These are phyloP conservation scores for Stercorarius parasiticus DNA, from an alignment of 2,113 vertebrate species.

Conservation along the genomic window DNA sequence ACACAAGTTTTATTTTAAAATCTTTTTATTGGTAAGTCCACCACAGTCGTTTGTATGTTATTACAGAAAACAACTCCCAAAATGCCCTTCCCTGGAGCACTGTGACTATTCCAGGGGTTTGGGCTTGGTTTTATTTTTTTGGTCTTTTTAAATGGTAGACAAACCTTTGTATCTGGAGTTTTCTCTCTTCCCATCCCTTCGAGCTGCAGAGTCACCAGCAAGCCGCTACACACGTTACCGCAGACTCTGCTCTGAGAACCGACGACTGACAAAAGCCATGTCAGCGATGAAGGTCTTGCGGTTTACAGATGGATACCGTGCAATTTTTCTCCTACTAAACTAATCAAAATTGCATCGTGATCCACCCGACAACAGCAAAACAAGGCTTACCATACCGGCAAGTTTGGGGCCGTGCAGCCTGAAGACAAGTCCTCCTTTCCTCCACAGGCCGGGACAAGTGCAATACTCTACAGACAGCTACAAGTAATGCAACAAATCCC, in stretches of 20 bases:
- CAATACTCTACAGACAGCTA: slow-evolving; percentile 79
- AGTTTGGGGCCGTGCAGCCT: not conserved
- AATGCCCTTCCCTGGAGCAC: not conserved
- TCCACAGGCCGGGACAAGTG: slow-evolving; percentile 89
- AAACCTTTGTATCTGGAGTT: not conserved
- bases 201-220: not conserved
- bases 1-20: not conserved
- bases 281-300: slow-evolving; percentile 81
- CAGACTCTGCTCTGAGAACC: not conserved
- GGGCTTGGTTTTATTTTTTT: not conserved
- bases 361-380: slow-evolving; percentile 96
- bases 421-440: slow-evolving; percentile 73
- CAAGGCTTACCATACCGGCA: slow-evolving; percentile 40
- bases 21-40: slow-evolving; percentile 20
- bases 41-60: not conserved
- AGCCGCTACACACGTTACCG: not conserved
- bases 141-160: not conserved
- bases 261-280: not conserved
- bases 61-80: not conserved
- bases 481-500: slow-evolving; percentile 87
- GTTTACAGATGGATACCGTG: slow-evolving; percentile 98
- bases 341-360: slow-evolving; percentile 93
- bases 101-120: too few species aligned
- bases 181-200: not conserved
- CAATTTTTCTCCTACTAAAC: slow-evolving; percentile 86